Evolutionary conservation across 2,888 invertebrate species (phyloP), one percentile per base, ranked within the genome.

Genomic region (Seira musarum): DNA sequence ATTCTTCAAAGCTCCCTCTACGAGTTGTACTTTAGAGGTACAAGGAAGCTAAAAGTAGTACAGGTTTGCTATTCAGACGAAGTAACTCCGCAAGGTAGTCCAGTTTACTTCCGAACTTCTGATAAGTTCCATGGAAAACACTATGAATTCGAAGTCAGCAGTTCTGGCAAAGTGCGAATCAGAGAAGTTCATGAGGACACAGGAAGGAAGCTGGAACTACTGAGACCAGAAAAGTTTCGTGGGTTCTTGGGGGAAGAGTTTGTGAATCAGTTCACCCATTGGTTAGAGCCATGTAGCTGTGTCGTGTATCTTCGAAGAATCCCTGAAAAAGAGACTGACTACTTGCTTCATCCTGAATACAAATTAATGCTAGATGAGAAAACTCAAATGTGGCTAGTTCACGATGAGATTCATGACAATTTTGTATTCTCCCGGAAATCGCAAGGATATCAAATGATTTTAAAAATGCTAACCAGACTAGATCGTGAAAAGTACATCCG

Each of bases 101-200:
- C n/a, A n/a, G n/a, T n/a, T n/a, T n/a, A 30, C 17, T 24, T 70
- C 19, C 25, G 66, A n/a, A 80, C 80, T 8, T 19, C 35, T 1
- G 60, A 69, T n/a, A 73, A 64, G 3, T 80, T 80, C 15, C 74
- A 74, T 19, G 80, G 74, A 24, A 46, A 65, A 2, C 53, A 74
- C 15, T 80, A 80, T 19, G 74, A 80, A 21, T 78, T 78, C 53
- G 53, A 24, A 17, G 35, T 60, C 1, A 8, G 22, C 2, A 15
- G 17, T 0, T 35, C 46, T 0, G 22, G 21, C 2, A 24, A 49
- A 22, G 0, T 78, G 3, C 66, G 0, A 5, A 80, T 80, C 6
- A 1, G 60, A 15, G 73, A 79, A 21, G 17, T 79, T 30, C 69
- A 69, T 3, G 68, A 57, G 10, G 46, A 69, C 3, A 49, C 60